These are phyloP conservation scores for Dicranocentrus wangi DNA, from an alignment of 2,888 invertebrate genomes.

Conservation along the genomic window DNA sequence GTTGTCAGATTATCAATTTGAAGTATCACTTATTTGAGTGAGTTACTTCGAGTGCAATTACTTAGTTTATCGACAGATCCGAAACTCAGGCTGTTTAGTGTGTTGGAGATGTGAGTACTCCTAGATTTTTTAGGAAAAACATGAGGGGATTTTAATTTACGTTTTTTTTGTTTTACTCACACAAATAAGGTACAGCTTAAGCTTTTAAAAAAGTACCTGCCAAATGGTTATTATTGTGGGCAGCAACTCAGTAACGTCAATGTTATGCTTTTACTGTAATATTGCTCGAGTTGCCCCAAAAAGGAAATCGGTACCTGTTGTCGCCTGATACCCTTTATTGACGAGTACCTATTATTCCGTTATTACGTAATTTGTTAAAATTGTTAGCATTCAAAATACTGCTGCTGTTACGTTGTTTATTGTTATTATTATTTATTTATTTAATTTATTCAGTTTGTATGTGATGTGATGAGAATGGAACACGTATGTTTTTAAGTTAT, in stretches of 20 bases:
- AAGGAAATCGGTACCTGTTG: too few relatives aligned
- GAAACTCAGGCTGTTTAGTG: too few relatives aligned
- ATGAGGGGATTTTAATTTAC: neutral
- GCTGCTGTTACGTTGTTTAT: constrained; percentile 2
- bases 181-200: too few relatives aligned
- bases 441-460: neutral
- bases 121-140: too few relatives aligned
- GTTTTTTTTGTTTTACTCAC: neutral
- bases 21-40: too few relatives aligned
- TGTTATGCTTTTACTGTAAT: neutral
- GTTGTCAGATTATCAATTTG: too few relatives aligned
- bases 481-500: neutral
- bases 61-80: too few relatives aligned
- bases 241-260: neutral
- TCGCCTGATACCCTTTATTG: too few relatives aligned
- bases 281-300: constrained; percentile 25
- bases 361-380: neutral
- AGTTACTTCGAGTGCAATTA: too few relatives aligned
- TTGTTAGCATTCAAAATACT: neutral
- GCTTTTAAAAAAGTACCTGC: too few relatives aligned
- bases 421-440: neutral
- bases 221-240: neutral
- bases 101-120: too few relatives aligned
- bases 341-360: too few relatives aligned
- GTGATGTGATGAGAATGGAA: neutral